phyloP scores from a whole-genome alignment of 2,113 vertebrate species.

The Caracal caracal region DNA sequence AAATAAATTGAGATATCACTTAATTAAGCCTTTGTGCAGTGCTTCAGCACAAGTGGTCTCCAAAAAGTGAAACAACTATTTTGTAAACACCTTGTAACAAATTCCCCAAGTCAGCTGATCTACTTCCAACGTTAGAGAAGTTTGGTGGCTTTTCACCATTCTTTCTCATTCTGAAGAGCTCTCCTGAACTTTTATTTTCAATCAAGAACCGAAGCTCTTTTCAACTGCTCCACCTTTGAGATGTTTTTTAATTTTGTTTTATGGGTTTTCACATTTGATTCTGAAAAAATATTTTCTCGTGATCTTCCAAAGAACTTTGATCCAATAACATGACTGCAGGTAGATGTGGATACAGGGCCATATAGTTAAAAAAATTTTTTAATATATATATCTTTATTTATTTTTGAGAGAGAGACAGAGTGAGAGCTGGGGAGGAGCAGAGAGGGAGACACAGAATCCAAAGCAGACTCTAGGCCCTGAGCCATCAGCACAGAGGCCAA shows the following conservation, averaged over 20 bases:
- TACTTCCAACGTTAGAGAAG: not conserved
- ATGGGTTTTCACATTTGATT: not conserved
- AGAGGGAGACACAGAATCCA: too few species aligned
- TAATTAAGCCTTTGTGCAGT: not conserved
- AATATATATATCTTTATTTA: too few species aligned
- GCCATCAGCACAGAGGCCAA: too few species aligned
- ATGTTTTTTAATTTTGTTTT: not conserved
- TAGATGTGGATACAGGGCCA: rapidly evolving
- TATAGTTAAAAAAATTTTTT: too few species aligned
- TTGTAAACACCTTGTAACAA: not conserved
- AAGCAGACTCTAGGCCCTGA: too few species aligned
- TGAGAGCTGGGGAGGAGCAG: too few species aligned
- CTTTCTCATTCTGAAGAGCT: not conserved
- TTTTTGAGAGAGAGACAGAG: too few species aligned
- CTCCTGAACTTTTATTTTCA: not conserved
- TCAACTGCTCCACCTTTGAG: not conserved
- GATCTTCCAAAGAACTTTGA: not conserved
- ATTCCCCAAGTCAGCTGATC: not conserved
- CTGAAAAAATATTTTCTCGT: not conserved
- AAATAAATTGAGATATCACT: not conserved
- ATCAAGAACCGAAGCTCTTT: not conserved
- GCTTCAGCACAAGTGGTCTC: not conserved
- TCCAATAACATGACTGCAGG: rapidly evolving
- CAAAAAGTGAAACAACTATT: not conserved
- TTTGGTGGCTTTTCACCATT: not conserved